Evolutionary conservation across 2,888 invertebrate species (phyloP).

Genomic region (Scaeva pyrastri): DNA sequence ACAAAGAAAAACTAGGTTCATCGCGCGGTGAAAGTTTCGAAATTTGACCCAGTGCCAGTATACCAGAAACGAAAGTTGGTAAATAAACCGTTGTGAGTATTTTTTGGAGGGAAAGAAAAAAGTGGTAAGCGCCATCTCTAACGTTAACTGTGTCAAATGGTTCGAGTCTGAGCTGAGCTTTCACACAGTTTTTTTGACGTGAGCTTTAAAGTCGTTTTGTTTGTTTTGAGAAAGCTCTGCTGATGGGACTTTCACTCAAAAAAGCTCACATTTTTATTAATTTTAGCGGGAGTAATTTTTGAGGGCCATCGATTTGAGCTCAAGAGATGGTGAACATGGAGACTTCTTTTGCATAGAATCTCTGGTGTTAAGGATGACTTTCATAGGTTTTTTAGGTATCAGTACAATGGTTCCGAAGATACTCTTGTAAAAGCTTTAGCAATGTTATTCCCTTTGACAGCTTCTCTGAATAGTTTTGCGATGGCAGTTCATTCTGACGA

Average conservation of each 20-base stretch:
- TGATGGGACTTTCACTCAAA: conserved; percentile 46
- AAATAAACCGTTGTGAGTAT: not conserved
- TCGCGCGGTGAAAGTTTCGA: conserved; percentile 57
- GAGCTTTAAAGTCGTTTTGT: not conserved
- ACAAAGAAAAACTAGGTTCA: conserved; percentile 63
- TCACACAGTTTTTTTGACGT: not conserved
- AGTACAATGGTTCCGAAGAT: not conserved
- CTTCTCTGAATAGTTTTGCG: conserved; percentile 35
- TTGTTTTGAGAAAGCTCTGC: not conserved
- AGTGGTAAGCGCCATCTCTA: conserved; percentile 40
- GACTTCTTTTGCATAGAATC: not conserved
- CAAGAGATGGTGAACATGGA: conserved; percentile 5
- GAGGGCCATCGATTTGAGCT: not conserved
- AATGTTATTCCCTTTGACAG: conserved; percentile 40
- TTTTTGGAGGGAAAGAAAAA: not conserved
- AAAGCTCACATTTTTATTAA: conserved; percentile 50
- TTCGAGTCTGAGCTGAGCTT: conserved; percentile 25
- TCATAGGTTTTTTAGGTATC: not conserved
- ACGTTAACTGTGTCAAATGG: not conserved
- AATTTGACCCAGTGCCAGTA: conserved; percentile 65
- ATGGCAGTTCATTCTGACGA: conserved; percentile 7
- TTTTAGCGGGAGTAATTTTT: conserved; percentile 13
- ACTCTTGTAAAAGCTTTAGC: conserved; percentile 54
- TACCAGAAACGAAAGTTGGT: conserved; percentile 42
- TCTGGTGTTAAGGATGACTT: not conserved